Evolutionary conservation across 1,140 invertebrate species (phyloP), one percentile per base, ranked within the genome.

Genomic region (Intoshia linei): DNA sequence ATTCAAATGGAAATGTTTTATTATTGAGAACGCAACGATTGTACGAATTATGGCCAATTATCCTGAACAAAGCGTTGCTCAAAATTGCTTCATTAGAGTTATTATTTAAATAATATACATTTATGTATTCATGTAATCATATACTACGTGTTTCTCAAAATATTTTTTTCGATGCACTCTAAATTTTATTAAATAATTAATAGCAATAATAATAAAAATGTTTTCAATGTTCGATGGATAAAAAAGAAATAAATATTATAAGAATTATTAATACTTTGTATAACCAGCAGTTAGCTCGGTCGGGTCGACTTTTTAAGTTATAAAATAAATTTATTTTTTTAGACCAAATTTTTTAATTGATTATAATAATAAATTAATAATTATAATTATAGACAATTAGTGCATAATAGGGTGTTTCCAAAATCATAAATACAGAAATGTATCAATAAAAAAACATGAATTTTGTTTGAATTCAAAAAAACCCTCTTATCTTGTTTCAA

Each of bases 81-180:
- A 59, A 59, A 45, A 45, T 58, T 20, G 51, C 55, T 32, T 48
- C 55, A 25, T 44, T 59, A 4, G 53, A 56, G 55, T 59, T 49
- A 13, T 23, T 39, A 23, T 27, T 21, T 29, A 30, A 7, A 10
- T 17, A 25, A 10, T n/a, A 25, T 7, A 25, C 7, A 25, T 25
- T n/a, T 7, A 25, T 25, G 7, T 10, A 10, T 25, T 25, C 23
- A 32, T 39, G 24, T 17, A 19, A n/a, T 34, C 11, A 23, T 7
- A 32, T 18, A 37, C 30, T 30, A 4, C 21, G 30, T 3, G 3
- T 37, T 18, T 21, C 6, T 32, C 19, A 17, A 17, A 10, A 17
- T 7, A 32, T 35, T 15, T 4, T 34, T 36, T 4, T 38, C 17
- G 15, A 11, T 5, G 2, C 3, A 4, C 3, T 7, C 30, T 30